Evolutionary conservation across 2,797 vertebrate genomes (phyloP).

Genomic region (Gambusia yucatana): DNA sequence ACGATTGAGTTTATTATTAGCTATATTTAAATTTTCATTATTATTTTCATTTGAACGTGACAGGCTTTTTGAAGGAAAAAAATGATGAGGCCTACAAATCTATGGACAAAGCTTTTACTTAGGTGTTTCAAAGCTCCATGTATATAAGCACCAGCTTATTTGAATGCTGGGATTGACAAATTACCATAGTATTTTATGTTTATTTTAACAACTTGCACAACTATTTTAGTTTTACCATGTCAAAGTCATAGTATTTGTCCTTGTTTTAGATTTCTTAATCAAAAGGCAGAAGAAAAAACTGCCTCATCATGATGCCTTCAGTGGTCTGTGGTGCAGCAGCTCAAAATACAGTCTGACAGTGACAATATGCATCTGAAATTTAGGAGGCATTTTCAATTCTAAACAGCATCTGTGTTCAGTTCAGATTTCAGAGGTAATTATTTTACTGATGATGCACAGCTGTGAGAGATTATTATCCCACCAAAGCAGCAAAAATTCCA

Average conservation of each 20-base stretch:
- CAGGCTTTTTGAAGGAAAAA: not conserved
- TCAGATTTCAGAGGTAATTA: slow-evolving; percentile 57
- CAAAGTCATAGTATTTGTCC: not conserved
- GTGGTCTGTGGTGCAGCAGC: slow-evolving; percentile 3
- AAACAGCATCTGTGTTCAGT: slow-evolving; percentile 56
- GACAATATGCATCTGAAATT: slow-evolving; percentile 35
- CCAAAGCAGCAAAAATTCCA: slow-evolving; percentile 36
- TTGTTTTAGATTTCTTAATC: slow-evolving; percentile 9
- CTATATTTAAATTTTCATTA: not conserved
- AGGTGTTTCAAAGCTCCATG: not conserved
- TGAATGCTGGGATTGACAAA: not conserved
- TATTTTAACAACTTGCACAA: not conserved
- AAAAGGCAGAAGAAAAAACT: slow-evolving; percentile 1
- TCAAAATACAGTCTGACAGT: slow-evolving; percentile 12
- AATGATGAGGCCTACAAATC: not conserved
- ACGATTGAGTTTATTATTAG: not conserved
- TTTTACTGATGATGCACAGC: slow-evolving; percentile 60
- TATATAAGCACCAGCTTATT: not conserved
- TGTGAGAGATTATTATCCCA: slow-evolving; percentile 51
- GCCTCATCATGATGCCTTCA: slow-evolving; percentile 2
- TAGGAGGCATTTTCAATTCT: slow-evolving; percentile 42
- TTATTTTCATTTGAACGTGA: no score
- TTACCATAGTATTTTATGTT: not conserved
- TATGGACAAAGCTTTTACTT: not conserved
- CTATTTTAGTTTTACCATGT: not conserved